Evolutionary conservation across 1,140 invertebrate species (phyloP), one percentile per base, ranked within the genome.

Genomic region (Drosophila eugracilis): DNA sequence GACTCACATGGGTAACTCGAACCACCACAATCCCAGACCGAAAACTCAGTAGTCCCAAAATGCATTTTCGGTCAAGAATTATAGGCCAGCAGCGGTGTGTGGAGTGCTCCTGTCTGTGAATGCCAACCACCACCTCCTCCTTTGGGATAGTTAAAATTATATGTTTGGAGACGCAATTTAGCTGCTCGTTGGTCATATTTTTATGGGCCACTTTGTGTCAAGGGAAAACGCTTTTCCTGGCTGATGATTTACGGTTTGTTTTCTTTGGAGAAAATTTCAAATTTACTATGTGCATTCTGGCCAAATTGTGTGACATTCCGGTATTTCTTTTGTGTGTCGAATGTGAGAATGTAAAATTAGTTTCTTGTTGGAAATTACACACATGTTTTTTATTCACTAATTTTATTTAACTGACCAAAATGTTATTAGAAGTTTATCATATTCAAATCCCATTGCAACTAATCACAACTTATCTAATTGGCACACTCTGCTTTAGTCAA

Each of bases 1-100:
- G 71, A 75, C 49, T 75, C 71, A 74, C 70, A 75, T 54, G 71
- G 70, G 71, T 42, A 28, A 55, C 22, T 15, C 24, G 4, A 17
- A 14, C 17, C 19, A 3, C n/a, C n/a, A n/a, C n/a, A n/a, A 7
- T 24, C 14, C 17, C 32, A 48, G 12, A n/a, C 4, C 15, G 6
- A 22, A 22, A 14, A 15, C 6, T n/a, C n/a, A 15, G 15, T n/a
- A 26, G 15, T 21, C 26, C 34, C 32, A 15, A 44, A 69, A 69
- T 69, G 30, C 48, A 54, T 42, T 69, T 53, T 5, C 39, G 30
- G 24, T 45, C 41, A 45, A 55, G 60, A 67, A 21, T 66, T 67
- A 70, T 69, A 12, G 63, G 22, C 17, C 19, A 70, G 14, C 70
- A 30, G 44, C 12, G 39, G 39, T 52, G 30, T 32, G 30, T 24